Base-by-base conservation (phyloP, 2,797 vertebrate genomes). In the Centroberyx gerrardi region DNA sequence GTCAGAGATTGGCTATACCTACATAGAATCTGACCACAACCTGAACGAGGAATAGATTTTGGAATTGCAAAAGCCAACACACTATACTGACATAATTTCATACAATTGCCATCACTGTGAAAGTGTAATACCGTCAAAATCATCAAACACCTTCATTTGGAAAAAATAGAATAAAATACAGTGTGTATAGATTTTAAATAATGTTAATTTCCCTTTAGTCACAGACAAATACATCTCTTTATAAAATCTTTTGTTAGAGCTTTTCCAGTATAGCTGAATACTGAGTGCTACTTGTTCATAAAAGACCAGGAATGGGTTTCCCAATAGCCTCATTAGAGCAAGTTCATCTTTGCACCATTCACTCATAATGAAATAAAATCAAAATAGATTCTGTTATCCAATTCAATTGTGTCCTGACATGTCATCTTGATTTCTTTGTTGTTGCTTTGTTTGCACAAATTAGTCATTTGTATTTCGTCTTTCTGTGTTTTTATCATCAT, bases 61-160 rank as follows among this genome's bases (percentile, higher is more conserved):
- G 80, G 74, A 84, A 77, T 64, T 86, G 85, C 81, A 76, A 67
- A 92, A 90, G 86, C 90, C 76, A 83, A 87, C 76, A 82, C 75
- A 83, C 76, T 86, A 83, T 87, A 88, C 62, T 77, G 77, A 90
- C 73, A 81, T 74, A 69, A 55, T 76, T 82, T 83, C 71, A 81
- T 81, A 92, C 76, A 83, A 49, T 82, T 81, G 83, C 66, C 74
- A 81, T 77, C 75, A 86, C 71, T 5, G 74, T 52, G 54, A 86
- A 85, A 83, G 72, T 65, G 56, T 56, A 75, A 68, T 72, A 86
- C 63, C 74, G 84, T 52, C 76, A 83, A 74, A 74, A 83, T 72
- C 46, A 28, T 80, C 68, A 76, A 80, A 80, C 65, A 52, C 77
- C 49, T 71, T 82, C 38, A 76, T 78, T 54, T 71, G 58, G 72